A percentile compares a stretch with the other conserved stretches of the same genome.
phyloP scores from a whole-genome alignment of 2,113 vertebrate genomes.

The Onychorhynchus coronatus region DNA sequence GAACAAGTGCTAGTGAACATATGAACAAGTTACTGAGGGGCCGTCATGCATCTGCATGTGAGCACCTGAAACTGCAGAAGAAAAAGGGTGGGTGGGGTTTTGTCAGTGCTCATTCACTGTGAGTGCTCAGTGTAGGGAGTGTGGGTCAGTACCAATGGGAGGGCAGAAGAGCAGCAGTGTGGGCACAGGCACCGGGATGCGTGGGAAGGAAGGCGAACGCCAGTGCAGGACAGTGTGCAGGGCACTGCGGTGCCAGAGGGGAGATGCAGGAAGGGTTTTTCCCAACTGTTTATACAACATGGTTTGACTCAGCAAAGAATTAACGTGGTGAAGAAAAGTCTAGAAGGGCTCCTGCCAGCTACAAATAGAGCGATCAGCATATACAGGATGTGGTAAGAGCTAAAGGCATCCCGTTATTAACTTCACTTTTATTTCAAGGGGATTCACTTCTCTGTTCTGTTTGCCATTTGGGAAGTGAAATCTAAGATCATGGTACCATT shows the following conservation, averaged over 20 bases:
- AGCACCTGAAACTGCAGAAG: not conserved
- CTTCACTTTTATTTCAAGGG: slow-evolving; percentile 81
- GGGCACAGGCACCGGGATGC: rapidly evolving
- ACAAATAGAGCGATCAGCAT: slow-evolving; percentile 59
- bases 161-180: not conserved
- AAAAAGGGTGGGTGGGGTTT: not conserved
- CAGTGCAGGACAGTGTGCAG: rapidly evolving
- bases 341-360: slow-evolving; percentile 52
- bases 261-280: not conserved
- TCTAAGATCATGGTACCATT: slow-evolving; percentile 63
- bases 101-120: rapidly evolving
- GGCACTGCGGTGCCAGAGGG: not conserved
- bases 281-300: not conserved
- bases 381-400: slow-evolving; percentile 79
- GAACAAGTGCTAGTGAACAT: not conserved
- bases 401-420: slow-evolving; percentile 73
- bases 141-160: not conserved
- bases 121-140: rapidly evolving
- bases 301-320: slow-evolving; percentile 59
- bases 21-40: rapidly evolving
- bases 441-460: slow-evolving; percentile 78
- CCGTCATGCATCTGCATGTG: rapidly evolving
- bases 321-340: slow-evolving; percentile 53
- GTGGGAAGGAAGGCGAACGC: rapidly evolving
- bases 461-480: slow-evolving; percentile 81